Evolutionary conservation across 1,140 invertebrate species (phyloP), one percentile per base, ranked within the genome.

Genomic region (Littorina saxatilis): DNA sequence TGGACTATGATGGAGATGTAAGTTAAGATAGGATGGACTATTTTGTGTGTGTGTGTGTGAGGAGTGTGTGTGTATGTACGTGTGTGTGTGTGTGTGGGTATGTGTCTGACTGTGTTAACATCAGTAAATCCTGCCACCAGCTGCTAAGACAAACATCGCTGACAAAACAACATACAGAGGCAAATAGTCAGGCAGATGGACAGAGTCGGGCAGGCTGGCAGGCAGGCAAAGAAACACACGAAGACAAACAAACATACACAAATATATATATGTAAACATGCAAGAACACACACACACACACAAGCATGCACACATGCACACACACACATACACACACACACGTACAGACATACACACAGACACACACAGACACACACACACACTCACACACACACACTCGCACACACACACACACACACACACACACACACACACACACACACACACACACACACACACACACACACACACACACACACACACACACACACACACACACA

Each of bases 1-100:
- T 92, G 75, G 92, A 93, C 83, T 93, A 93, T 88, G 92, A 93
- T 85, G 83, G 87, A 37, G 79, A 92, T 72, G 92, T 91, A 76
- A 70, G 85, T 7, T n/a, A n/a, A n/a, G n/a, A n/a, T n/a, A n/a
- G n/a, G n/a, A n/a, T n/a, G n/a, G n/a, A n/a, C n/a, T n/a, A n/a
- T n/a, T n/a, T n/a, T n/a, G n/a, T n/a, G n/a, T n/a, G n/a, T n/a
- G n/a, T n/a, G n/a, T n/a, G n/a, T n/a, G n/a, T n/a, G n/a, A n/a
- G n/a, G n/a, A n/a, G n/a, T n/a, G n/a, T n/a, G n/a, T n/a, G n/a
- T n/a, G n/a, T n/a, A n/a, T n/a, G n/a, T n/a, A n/a, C n/a, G n/a
- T n/a, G n/a, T n/a, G n/a, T n/a, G n/a, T n/a, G n/a, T n/a, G n/a
- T n/a, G n/a, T n/a, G n/a, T n/a, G n/a, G n/a, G n/a, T n/a, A n/a